Evolutionary conservation across 2,888 invertebrate species (phyloP), one percentile per base, ranked within the genome.

Genomic region (Trachelus troglodyta): DNA sequence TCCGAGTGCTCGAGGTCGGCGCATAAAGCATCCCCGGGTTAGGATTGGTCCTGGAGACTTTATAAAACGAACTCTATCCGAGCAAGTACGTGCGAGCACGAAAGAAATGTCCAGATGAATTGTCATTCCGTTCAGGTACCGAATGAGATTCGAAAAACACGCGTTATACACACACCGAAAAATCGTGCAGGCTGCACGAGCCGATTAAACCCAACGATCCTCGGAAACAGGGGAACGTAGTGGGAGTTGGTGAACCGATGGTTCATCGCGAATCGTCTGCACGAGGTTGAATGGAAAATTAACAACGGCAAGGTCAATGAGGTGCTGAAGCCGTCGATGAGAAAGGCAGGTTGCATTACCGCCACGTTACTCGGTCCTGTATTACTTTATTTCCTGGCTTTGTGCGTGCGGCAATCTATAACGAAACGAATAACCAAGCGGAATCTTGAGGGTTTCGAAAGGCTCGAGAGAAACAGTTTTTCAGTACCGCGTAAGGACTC

Each of bases 1-100:
- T 80, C 83, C 83, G 84, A 84, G 84, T 82, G 81, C 85, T 83
- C 82, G 85, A 86, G 87, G 89, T 88, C 86, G 88, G 82, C 83
- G 84, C 88, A 89, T 88, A 89, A 89, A 89, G 83, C 88, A 89
- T 88, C 86, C 86, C 84, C 84, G 79, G 83, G 84, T 85, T 83
- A 85, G 76, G 81, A 80, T 81, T 79, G 83, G 84, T 81, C 80
- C 82, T 76, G 40, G 79, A 75, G 77, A 71, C 76, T 76, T 76
- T 78, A 76, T 73, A 74, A 79, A 82, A 83, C 82, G 80, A 82
- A 81, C 82, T 80, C 81, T 79, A 81, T 78, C 78, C 78, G 75
- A 81, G 80, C 78, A 69, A 73, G 75, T 86, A 86, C 86, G 85
- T 87, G 87, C 83, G 78, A 81, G 85, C 81, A 87, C 78, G 86